phyloP scores from a whole-genome alignment of 2,113 vertebrate genomes.

The Percopsis transmontana region DNA sequence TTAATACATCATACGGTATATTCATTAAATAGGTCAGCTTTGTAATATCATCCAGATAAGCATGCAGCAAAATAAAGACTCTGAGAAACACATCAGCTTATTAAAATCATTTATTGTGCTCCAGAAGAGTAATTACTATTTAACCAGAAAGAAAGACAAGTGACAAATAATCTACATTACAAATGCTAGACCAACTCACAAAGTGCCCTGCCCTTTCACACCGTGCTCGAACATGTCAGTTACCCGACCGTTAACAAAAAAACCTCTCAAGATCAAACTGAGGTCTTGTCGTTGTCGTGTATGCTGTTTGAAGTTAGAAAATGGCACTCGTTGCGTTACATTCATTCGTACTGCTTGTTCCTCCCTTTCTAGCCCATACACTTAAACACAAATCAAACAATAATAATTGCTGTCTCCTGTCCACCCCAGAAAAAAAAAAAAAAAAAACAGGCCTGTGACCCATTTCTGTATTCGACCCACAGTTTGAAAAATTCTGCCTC shows the following conservation, averaged over 20 bases:
- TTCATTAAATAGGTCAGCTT: too few species aligned
- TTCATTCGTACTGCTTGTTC: constrained; percentile 68
- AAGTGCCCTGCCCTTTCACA: constrained; percentile 55
- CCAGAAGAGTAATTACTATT: constrained; percentile 84
- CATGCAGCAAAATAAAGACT: constrained; percentile 42
- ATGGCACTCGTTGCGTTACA: constrained; percentile 78
- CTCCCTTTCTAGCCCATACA: neutral
- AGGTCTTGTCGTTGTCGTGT: constrained; percentile 58
- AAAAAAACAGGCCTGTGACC: too few species aligned
- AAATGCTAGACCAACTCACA: constrained; percentile 75
- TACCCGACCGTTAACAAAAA: constrained; percentile 43
- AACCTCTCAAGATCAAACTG: constrained; percentile 56
- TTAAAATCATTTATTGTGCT: constrained; percentile 86
- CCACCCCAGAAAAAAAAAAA: too few species aligned
- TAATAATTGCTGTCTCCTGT: neutral
- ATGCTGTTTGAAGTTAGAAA: constrained; percentile 72
- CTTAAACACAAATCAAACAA: neutral
- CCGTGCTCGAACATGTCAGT: constrained; percentile 60
- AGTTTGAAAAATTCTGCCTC: too few species aligned
- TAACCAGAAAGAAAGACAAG: constrained; percentile 83
- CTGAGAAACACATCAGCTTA: constrained; percentile 69
- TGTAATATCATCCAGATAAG: too few species aligned
- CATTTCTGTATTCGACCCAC: too few species aligned
- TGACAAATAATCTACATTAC: constrained; percentile 83
- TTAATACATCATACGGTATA: too few species aligned